phyloP scores from a whole-genome alignment of 2,888 invertebrate genomes.

The Calameuta idolon region DNA sequence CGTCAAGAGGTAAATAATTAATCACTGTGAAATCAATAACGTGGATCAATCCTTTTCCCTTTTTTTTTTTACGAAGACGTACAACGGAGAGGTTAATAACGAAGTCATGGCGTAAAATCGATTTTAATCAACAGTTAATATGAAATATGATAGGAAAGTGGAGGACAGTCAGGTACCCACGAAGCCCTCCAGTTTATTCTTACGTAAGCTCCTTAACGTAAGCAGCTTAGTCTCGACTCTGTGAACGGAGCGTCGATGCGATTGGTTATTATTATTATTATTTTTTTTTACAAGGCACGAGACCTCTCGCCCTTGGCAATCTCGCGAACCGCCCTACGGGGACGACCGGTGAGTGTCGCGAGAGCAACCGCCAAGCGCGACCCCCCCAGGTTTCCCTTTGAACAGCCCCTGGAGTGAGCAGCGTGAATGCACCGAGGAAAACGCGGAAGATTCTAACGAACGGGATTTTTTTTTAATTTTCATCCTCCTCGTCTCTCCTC shows the following conservation, averaged over 20 bases:
- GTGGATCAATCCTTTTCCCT: background rate
- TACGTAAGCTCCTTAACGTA: slow-evolving; percentile 51
- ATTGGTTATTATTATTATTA: slow-evolving; percentile 25
- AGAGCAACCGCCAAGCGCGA: too few species aligned
- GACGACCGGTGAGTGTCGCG: too few species aligned
- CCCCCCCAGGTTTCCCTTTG: too few species aligned
- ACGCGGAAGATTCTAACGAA: too few species aligned
- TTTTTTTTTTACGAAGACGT: background rate
- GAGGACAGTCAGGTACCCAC: slow-evolving; percentile 26
- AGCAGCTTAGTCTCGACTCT: slow-evolving; percentile 41
- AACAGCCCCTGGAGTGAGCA: too few species aligned
- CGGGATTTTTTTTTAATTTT: background rate
- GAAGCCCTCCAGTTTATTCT: slow-evolving; percentile 49
- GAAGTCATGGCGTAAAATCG: slow-evolving; percentile 34
- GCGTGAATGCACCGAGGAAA: too few species aligned
- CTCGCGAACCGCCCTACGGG: too few species aligned
- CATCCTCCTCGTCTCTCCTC: background rate
- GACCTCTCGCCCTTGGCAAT: too few species aligned
- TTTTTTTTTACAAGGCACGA: too few species aligned
- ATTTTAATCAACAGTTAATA: slow-evolving; percentile 55
- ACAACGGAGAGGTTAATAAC: background rate
- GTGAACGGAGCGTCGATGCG: slow-evolving; percentile 46
- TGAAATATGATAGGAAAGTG: slow-evolving; percentile 55
- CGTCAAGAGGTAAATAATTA: slow-evolving; percentile 57
- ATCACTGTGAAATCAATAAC: background rate